phyloP scores from a whole-genome alignment of 2,888 invertebrate genomes.

The Drosophila nigritarsus region DNA sequence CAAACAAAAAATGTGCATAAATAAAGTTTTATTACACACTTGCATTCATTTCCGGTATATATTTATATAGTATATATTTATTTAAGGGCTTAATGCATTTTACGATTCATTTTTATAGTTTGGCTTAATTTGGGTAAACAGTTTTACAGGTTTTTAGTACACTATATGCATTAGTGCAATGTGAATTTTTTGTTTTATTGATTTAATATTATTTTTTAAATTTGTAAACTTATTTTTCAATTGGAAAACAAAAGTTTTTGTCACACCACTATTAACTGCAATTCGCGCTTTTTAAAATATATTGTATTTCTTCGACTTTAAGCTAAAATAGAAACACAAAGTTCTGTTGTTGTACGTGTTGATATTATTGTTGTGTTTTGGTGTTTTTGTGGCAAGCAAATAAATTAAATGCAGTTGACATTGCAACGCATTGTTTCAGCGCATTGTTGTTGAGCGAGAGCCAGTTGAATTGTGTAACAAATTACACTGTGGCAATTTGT shows the following conservation, averaged over 20 bases:
- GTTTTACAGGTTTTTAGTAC: background rate
- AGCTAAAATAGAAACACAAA: conserved; percentile 43
- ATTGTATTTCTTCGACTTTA: conserved; percentile 35
- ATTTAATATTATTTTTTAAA: background rate
- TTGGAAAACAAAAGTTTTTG: background rate
- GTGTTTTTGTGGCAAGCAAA: conserved; percentile 45
- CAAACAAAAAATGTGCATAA: background rate
- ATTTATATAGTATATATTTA: background rate
- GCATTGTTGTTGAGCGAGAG: conserved; percentile 21
- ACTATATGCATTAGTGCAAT: background rate
- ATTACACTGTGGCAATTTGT: conserved; percentile 71
- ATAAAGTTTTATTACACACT: background rate
- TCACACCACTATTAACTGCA: background rate
- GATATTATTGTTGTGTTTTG: conserved; percentile 16
- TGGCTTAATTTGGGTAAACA: background rate
- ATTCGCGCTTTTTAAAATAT: conserved; percentile 3
- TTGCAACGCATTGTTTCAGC: conserved; percentile 26
- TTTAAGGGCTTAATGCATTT: background rate
- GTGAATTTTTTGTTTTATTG: background rate
- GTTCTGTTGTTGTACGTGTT: background rate
- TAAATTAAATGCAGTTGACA: conserved; percentile 69
- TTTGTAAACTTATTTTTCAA: background rate
- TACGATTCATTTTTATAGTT: background rate
- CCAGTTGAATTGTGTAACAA: conserved; percentile 49
- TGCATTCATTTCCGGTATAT: background rate